Percentiles rank a stretch among this genome's conserved stretches.
Conservation (phyloP, 2,113 vertebrate species). For the Porphyrio hochstetteri region DNA sequence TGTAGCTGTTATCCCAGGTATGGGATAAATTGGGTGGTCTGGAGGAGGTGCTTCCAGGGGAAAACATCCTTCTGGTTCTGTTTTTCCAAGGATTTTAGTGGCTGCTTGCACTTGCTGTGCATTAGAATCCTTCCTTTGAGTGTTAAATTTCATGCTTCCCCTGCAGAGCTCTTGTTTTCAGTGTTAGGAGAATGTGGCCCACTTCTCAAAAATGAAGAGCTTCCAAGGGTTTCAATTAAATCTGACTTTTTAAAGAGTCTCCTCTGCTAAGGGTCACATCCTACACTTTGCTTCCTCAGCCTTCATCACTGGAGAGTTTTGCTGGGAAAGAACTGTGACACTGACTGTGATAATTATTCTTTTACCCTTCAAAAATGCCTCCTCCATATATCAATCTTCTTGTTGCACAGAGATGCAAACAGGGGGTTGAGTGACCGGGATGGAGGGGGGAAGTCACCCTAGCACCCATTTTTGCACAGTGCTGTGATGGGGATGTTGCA, state of each 20-base stretch:
- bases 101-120: not conserved
- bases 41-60: not conserved
- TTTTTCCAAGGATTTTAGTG: not conserved
- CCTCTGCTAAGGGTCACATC: not conserved
- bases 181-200: not conserved
- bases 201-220: not conserved
- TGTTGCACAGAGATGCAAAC: fast-evolving
- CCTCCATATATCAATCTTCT: not conserved
- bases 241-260: not conserved
- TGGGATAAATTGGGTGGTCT: not conserved
- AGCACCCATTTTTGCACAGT: fast-evolving
- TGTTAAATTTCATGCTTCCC: not conserved
- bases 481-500: fast-evolving
- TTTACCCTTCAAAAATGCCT: not conserved
- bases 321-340: not conserved
- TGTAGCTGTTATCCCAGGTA: not conserved
- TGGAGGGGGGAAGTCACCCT: not conserved
- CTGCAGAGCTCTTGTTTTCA: not conserved
- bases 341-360: not conserved
- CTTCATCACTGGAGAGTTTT: not conserved
- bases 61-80: not conserved
- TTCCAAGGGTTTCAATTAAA: not conserved
- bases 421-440: not conserved
- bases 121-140: not conserved
- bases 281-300: not conserved